phyloP scores from a whole-genome alignment of 2,888 invertebrate genomes.

The Melitaea athalia region DNA sequence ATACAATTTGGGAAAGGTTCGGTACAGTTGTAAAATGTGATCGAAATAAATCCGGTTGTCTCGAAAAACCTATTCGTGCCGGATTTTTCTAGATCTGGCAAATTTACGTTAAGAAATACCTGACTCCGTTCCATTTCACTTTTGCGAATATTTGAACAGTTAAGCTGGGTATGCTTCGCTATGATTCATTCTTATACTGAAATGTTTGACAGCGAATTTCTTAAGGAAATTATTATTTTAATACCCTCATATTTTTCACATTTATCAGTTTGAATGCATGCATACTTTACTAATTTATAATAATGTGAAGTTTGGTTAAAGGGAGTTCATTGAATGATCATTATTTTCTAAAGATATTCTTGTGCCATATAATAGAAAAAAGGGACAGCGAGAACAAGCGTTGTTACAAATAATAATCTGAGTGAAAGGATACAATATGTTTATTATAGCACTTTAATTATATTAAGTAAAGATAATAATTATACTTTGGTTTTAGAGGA shows the following conservation, averaged over 20 bases:
- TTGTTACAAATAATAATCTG: too few relatives aligned
- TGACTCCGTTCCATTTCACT: conserved; percentile 34
- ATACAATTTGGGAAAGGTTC: conserved; percentile 35
- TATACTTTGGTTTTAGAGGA: too few relatives aligned
- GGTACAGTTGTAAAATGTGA: conserved; percentile 37
- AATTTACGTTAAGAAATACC: conserved; percentile 38
- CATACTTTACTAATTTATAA: background rate
- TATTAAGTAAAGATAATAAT: too few relatives aligned
- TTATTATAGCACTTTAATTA: too few relatives aligned
- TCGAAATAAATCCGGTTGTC: conserved; percentile 41
- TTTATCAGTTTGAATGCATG: background rate
- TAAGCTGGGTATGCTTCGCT: conserved; percentile 3
- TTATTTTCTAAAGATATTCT: too few relatives aligned
- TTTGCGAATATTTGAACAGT: conserved; percentile 23
- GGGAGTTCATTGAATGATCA: too few relatives aligned
- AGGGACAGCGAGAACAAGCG: too few relatives aligned
- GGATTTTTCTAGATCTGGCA: conserved; percentile 36
- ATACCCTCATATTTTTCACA: background rate
- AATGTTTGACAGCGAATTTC: conserved; percentile 7
- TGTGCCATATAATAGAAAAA: too few relatives aligned
- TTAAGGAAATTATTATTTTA: conserved; percentile 9
- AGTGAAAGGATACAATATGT: too few relatives aligned
- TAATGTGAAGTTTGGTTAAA: background rate
- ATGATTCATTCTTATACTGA: conserved; percentile 13
- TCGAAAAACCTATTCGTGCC: conserved; percentile 33